Conservation (phyloP, 2,113 vertebrate species). For the Aphyosemion australe region DNA sequence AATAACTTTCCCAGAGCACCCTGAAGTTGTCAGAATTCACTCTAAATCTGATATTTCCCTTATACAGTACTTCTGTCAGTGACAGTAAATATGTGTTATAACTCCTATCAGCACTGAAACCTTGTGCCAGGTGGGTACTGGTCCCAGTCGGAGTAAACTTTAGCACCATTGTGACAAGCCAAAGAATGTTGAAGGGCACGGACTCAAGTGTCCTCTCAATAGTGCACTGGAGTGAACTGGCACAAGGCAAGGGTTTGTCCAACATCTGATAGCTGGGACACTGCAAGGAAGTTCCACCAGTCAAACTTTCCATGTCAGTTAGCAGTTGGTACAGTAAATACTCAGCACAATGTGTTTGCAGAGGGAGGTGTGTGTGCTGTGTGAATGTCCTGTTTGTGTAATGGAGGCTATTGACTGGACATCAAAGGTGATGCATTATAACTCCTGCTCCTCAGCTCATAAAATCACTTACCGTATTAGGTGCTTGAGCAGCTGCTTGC, state of each 20-base stretch:
- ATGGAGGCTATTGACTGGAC: constrained; percentile 19
- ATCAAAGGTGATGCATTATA: constrained; percentile 22
- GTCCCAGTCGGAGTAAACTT: background rate
- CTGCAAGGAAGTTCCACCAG: constrained; percentile 54
- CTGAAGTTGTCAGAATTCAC: background rate
- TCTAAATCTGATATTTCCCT: background rate
- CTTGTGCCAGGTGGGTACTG: background rate
- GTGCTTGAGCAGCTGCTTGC: background rate
- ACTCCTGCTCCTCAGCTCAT: constrained; percentile 13
- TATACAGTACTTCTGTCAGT: no score
- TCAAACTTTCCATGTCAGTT: constrained; percentile 59
- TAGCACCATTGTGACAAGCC: constrained; percentile 2
- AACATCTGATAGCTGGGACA: constrained; percentile 29
- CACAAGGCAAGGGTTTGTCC: constrained; percentile 41
- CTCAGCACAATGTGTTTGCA: constrained; percentile 39
- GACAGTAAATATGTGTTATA: background rate
- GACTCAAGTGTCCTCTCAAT: constrained; percentile 13
- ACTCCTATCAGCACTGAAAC: background rate
- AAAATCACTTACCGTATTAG: constrained; percentile 5
- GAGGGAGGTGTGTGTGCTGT: constrained; percentile 42
- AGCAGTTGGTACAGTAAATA: constrained; percentile 46
- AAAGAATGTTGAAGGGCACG: constrained; percentile 25
- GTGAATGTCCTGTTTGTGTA: constrained; percentile 53
- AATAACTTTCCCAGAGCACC: background rate
- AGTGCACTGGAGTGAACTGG: constrained; percentile 18